phyloP scores from a whole-genome alignment of 2,888 invertebrate genomes.

The Trypoxylon attenuatum region DNA sequence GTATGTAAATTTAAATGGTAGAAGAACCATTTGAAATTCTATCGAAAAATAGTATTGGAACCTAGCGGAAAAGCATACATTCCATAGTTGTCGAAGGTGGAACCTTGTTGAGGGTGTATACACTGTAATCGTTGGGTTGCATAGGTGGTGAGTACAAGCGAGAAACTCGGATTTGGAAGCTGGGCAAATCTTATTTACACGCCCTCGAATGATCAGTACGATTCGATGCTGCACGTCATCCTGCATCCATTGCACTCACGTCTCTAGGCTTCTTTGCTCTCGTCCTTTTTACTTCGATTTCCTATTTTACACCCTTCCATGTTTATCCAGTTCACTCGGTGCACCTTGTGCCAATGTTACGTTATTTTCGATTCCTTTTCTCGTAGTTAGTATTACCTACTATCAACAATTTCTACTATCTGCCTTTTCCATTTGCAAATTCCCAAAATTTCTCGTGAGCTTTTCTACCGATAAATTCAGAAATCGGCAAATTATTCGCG shows the following conservation, averaged over 20 bases:
- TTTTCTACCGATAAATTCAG: neutral
- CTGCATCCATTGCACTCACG: slow-evolving; percentile 34
- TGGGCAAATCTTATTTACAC: slow-evolving; percentile 48
- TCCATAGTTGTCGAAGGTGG: too few species aligned
- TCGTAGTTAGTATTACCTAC: too few species aligned
- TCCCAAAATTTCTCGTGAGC: neutral
- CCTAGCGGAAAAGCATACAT: too few species aligned
- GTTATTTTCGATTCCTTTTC: too few species aligned
- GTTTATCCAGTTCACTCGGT: neutral
- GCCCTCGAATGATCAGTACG: slow-evolving; percentile 37
- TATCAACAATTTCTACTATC: too few species aligned
- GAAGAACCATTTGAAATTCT: too few species aligned
- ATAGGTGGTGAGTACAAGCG: too few species aligned
- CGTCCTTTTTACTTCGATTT: neutral
- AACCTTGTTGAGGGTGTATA: too few species aligned
- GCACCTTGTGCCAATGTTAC: neutral
- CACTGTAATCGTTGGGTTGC: too few species aligned
- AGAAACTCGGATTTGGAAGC: slow-evolving; percentile 40
- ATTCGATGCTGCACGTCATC: slow-evolving; percentile 46
- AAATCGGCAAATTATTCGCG: too few species aligned
- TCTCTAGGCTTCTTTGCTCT: slow-evolving; percentile 15
- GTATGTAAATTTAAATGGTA: too few species aligned
- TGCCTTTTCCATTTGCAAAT: neutral
- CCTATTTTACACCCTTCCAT: neutral
- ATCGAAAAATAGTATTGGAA: too few species aligned